Conservation (phyloP, 2,797 vertebrate genomes). For the Dallia pectoralis region DNA sequence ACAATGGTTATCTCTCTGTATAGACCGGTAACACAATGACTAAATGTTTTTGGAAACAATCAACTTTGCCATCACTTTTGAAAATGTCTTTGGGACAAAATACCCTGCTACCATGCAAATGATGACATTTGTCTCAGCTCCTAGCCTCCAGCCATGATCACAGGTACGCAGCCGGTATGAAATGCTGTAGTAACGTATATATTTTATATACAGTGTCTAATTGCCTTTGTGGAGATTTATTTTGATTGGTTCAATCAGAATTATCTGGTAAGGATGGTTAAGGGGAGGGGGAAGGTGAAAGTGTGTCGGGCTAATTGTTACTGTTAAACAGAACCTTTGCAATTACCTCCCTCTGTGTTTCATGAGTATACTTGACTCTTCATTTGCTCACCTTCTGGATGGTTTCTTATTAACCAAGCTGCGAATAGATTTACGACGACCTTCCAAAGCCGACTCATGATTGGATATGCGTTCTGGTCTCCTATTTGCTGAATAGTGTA, state of each 20-base stretch:
- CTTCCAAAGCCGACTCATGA: slow-evolving; percentile 44
- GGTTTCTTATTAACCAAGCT: slow-evolving; percentile 39
- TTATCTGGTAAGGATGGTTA: slow-evolving; percentile 13
- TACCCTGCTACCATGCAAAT: background rate
- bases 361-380: slow-evolving; percentile 36
- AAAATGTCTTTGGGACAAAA: too few species aligned
- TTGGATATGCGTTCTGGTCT: slow-evolving; percentile 48
- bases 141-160: background rate
- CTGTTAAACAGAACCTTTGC: slow-evolving; percentile 45
- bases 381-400: slow-evolving; percentile 44
- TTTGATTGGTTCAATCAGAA: slow-evolving; percentile 33
- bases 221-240: background rate
- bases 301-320: slow-evolving; percentile 31
- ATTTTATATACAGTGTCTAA: background rate
- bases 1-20: too few species aligned
- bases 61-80: too few species aligned
- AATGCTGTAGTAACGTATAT: background rate
- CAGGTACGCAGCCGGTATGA: background rate
- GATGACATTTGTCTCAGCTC: background rate
- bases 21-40: too few species aligned
- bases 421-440: slow-evolving; percentile 44
- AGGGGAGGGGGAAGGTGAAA: slow-evolving; percentile 12
- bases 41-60: too few species aligned
- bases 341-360: slow-evolving; percentile 23
- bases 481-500: background rate